Base-by-base conservation (phyloP, 2,113 vertebrate genomes). In the Osmerus mordax region DNA sequence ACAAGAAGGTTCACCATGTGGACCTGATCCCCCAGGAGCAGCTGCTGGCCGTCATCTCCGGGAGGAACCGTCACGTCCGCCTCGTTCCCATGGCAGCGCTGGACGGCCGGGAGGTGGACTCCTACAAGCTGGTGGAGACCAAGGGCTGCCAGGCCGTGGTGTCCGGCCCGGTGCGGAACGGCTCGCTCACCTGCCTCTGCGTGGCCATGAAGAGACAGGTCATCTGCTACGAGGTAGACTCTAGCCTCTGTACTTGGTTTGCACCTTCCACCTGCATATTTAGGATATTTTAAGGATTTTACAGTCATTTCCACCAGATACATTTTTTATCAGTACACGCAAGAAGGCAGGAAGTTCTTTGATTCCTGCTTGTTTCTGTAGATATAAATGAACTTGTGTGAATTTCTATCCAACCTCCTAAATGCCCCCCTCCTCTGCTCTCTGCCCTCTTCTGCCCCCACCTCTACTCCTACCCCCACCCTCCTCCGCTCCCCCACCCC, bases 1-100 rank as follows among this genome's bases (percentile, higher is more conserved):
- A 95, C 77, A 99, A 99, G 90, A 99, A 98, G 89, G 94, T 99
- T 67, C 93, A 98, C 90, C 96, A 99, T 81, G 93, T 99, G 16
- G 96, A 98, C 85, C 92, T 97, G 61, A 95, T 99, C 71, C 91
- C 90, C 1, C 91, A 90, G 3, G 97, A 98, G 76, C 97, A 98
- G 87, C 93, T 99, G 66, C 91, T 98, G 53, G 96, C 97, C 0
- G 96, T 99, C 65, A 96, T 99, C 91, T 98, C 97, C 0, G 97
- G 97, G 78, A 91, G 97, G 79, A 99, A 99, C 89, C 97, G 97
- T 2, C 97, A 99, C 0, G 96, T 98, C 21, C 95, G 97, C n/a
- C 96, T 99, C 65, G 93, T 96, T 79, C 94, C 96, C 67, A 91
- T 93, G 71, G 90, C 92, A 32, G 95, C 95, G 23, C 87, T 99